Conservation (phyloP, 2,113 vertebrate species). For the Plecotus auritus region DNA sequence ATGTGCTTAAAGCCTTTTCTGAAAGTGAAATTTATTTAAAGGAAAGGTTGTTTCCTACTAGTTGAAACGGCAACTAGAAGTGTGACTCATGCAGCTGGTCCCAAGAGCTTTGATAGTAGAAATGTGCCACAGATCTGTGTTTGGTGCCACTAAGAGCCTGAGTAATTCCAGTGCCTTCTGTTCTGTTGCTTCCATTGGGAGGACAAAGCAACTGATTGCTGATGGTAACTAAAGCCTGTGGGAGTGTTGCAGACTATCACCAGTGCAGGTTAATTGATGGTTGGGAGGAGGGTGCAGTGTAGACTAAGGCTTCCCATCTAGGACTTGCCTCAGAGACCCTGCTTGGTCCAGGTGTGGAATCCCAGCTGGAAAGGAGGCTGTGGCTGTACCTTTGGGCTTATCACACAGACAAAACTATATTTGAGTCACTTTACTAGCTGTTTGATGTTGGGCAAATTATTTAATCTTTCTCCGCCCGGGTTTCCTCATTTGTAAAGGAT, state of each 20-base stretch:
- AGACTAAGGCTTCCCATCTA: background rate
- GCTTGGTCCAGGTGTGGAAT: background rate
- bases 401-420: background rate
- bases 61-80: conserved; percentile 54
- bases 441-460: background rate
- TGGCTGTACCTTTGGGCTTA: background rate
- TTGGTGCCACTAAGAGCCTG: background rate
- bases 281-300: background rate
- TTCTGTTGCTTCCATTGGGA: background rate
- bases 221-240: background rate
- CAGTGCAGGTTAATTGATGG: background rate
- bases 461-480: background rate
- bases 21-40: conserved; percentile 75
- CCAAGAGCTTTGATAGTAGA: conserved; percentile 47
- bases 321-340: background rate
- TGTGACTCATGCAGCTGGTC: conserved; percentile 48
- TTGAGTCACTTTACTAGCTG: background rate
- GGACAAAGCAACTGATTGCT: background rate
- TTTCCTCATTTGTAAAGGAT: conserved; percentile 20
- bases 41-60: conserved; percentile 68
- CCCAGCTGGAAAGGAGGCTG: background rate
- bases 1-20: conserved; percentile 61
- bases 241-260: background rate
- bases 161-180: conserved; percentile 7
- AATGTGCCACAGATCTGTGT: background rate